Base-by-base conservation (phyloP, 2,888 invertebrate species). In the Glaucopsyche alexis region DNA sequence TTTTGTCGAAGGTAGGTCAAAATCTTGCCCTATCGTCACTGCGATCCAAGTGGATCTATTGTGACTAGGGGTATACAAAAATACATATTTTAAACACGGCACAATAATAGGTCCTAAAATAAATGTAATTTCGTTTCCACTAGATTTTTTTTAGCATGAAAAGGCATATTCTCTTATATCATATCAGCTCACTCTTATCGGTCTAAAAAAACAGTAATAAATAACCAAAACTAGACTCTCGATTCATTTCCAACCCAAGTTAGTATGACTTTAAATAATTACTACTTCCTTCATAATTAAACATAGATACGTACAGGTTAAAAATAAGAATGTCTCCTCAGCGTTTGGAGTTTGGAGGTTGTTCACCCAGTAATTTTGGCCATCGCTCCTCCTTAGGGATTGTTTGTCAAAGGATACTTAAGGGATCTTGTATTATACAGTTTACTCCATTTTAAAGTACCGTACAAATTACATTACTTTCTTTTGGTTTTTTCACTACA, bases 271-370 rank as follows among this genome's bases (percentile, higher is more conserved):
- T 42, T 14, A 47, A 69, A 69, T 69, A 69, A 69, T 69, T 49
- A 55, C 47, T 47, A 67, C 40, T 72, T 72, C 72, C 72, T 71
- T 72, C 72, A 74, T 70, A 73, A 75, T 74, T 72, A 75, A 75
- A 75, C 77, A 75, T 76, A 75, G 79, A 76, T 76, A 74, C 74
- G 75, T 78, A 73, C 82, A 84, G 86, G 87, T 89, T 91, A 91
- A 91, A 91, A 92, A 92, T 92, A 92, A 91, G 91, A 92, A 87
- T 92, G 91, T 92, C 92, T 88, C 90, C 87, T 84, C 83, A 19
- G 19, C 80, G 82, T 85, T 29, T 29, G 29, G 88, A 90, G 91
- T 91, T 90, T 89, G 88, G 86, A 92, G 92, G 92, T 92, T 90
- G 87, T 92, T 92, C 90, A 92, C 92, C 91, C 88, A 89, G 82